Evolutionary conservation across 2,797 vertebrate genomes (phyloP).

Genomic region (Tachyglossus aculeatus): DNA sequence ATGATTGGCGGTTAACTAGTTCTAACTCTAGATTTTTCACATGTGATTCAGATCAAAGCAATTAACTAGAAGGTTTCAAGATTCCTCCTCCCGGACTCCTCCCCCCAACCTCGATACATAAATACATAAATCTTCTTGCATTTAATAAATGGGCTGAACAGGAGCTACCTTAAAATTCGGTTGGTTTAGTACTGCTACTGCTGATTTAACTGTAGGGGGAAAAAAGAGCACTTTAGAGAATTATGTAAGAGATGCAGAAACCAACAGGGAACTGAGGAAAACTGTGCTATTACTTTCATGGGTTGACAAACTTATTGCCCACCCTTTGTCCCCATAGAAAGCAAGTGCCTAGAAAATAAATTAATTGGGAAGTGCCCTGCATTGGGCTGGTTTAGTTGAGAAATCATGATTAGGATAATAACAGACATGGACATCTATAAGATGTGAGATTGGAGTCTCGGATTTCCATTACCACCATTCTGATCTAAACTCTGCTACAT

Average conservation of each 20-base stretch:
- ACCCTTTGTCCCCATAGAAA: slow-evolving; percentile 36
- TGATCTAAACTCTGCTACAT: slow-evolving; percentile 24
- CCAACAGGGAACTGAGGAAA: background rate
- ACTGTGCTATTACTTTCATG: slow-evolving; percentile 15
- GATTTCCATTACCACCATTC: slow-evolving; percentile 37
- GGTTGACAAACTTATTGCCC: slow-evolving; percentile 44
- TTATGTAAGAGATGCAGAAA: slow-evolving; percentile 10
- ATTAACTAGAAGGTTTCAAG: slow-evolving; percentile 32
- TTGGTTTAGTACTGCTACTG: slow-evolving; percentile 34
- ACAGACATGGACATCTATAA: slow-evolving; percentile 11
- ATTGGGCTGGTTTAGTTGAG: slow-evolving; percentile 34
- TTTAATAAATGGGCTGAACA: slow-evolving; percentile 43
- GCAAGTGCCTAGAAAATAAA: slow-evolving; percentile 37
- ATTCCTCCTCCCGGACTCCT: background rate
- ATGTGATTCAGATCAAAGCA: slow-evolving; percentile 43
- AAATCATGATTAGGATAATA: slow-evolving; percentile 46
- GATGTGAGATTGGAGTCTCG: slow-evolving; percentile 25
- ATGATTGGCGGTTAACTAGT: slow-evolving; percentile 11
- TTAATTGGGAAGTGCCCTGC: slow-evolving; percentile 20
- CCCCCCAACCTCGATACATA: slow-evolving; percentile 9
- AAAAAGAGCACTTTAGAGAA: slow-evolving; percentile 14
- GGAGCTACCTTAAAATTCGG: slow-evolving; percentile 50
- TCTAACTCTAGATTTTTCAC: slow-evolving; percentile 24
- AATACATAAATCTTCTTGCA: slow-evolving; percentile 15
- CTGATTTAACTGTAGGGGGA: slow-evolving; percentile 32